Evolutionary conservation across 2,113 vertebrate genomes (phyloP).

Genomic region (Lonchura striata): DNA sequence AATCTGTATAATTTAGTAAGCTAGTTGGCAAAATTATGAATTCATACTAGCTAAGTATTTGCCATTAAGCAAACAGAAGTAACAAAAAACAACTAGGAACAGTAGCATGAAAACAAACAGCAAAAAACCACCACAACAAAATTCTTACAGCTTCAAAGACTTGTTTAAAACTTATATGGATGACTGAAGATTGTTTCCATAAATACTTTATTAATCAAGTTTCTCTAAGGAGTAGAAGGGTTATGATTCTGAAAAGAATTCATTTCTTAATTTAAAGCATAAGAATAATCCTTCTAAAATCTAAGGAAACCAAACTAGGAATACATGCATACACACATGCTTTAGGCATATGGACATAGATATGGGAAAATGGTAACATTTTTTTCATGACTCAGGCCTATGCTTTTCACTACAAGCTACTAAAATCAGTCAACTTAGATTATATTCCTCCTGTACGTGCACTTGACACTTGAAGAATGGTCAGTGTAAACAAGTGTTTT

Average conservation of each 20-base stretch:
- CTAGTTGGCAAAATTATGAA: neutral
- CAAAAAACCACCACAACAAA: rapidly evolving
- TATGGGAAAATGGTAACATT: neutral
- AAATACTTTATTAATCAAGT: neutral
- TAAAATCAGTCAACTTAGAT: neutral
- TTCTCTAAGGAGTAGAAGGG: neutral
- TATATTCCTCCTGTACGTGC: neutral
- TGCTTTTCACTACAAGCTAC: neutral
- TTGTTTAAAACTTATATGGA: neutral
- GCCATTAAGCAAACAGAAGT: neutral
- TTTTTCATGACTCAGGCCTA: neutral
- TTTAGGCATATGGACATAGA: neutral
- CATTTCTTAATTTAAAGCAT: neutral
- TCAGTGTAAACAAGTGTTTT: neutral
- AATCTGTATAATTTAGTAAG: neutral
- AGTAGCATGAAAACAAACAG: neutral
- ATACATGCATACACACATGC: neutral
- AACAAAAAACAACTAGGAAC: neutral
- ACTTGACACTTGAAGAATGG: neutral
- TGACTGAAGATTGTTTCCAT: neutral
- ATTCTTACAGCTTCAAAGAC: neutral
- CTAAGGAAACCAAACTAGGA: neutral
- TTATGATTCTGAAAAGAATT: neutral
- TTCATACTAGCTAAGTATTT: neutral
- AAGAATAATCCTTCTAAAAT: neutral